phyloP scores from a whole-genome alignment of 1,140 invertebrate genomes.

The Lepidurus couesii region DNA sequence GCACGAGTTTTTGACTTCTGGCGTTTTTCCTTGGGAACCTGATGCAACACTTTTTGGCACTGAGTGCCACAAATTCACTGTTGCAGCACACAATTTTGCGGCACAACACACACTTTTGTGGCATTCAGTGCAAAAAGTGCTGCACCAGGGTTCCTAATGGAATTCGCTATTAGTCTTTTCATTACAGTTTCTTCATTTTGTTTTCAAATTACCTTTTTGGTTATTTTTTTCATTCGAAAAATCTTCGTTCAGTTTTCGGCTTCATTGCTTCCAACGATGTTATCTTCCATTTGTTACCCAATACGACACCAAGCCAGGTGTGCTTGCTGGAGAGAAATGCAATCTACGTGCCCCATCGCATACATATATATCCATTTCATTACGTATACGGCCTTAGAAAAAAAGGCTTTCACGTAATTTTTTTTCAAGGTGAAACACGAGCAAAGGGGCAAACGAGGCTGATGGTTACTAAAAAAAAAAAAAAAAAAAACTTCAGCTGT shows the following conservation, averaged over 20 bases:
- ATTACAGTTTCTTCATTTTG: not conserved
- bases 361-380: constrained; percentile 19
- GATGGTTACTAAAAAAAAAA: not conserved
- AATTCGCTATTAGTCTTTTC: no score
- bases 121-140: no score
- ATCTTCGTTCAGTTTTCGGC: not conserved
- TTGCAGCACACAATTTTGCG: no score
- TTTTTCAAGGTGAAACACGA: not conserved
- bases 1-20: no score
- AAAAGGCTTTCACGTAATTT: not conserved
- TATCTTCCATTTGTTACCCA: constrained; percentile 16
- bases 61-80: no score
- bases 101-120: no score
- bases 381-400: not conserved
- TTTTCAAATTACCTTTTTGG: not conserved
- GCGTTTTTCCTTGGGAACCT: no score
- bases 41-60: no score
- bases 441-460: not conserved
- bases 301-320: not conserved
- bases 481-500: not conserved
- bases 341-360: constrained; percentile 7
- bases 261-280: constrained; percentile 1
- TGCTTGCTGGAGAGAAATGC: constrained; percentile 3
- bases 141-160: no score
- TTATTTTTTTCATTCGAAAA: not conserved